A percentile compares a stretch with the other conserved stretches of the same genome.
These are phyloP conservation scores for Dicrurus megarhynchus DNA, from an alignment of 2,113 vertebrate genomes.

Conservation along the genomic window DNA sequence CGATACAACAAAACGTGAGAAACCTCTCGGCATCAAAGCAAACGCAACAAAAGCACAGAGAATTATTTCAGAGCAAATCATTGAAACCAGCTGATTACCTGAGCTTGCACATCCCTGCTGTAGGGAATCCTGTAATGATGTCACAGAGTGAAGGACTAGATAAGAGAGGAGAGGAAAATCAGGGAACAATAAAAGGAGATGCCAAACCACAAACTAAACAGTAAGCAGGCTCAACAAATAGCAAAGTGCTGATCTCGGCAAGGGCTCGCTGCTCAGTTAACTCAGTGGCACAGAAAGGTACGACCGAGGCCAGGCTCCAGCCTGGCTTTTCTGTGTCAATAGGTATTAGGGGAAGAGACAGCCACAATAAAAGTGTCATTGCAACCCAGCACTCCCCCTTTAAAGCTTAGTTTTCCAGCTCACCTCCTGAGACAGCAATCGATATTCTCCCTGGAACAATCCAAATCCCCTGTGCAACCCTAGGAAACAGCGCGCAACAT, in stretches of 20 bases:
- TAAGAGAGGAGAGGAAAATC: constrained; percentile 63
- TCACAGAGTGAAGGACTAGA: constrained; percentile 77
- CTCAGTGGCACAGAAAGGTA: neutral
- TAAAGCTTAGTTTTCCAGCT: constrained; percentile 4
- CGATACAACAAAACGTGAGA: neutral
- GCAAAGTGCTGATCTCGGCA: neutral
- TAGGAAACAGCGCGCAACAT: neutral
- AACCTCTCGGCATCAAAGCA: constrained; percentile 52
- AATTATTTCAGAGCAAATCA: constrained; percentile 35
- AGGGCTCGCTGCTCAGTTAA: neutral
- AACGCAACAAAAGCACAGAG: neutral
- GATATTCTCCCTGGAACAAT: neutral
- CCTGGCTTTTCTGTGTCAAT: neutral
- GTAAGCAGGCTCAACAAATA: constrained; percentile 57
- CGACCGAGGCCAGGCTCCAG: neutral
- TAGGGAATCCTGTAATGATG: constrained; percentile 78
- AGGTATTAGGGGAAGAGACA: neutral
- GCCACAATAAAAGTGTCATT: constrained; percentile 13
- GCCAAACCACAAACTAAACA: constrained; percentile 55
- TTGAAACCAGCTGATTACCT: constrained; percentile 71
- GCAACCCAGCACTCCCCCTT: neutral
- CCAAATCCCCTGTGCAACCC: neutral
- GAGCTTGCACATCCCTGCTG: constrained; percentile 83
- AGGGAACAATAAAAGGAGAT: constrained; percentile 59
- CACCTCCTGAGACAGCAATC: constrained; percentile 38